phyloP scores from a whole-genome alignment of 2,888 invertebrate species.

The Pseudolycoriella hygida region DNA sequence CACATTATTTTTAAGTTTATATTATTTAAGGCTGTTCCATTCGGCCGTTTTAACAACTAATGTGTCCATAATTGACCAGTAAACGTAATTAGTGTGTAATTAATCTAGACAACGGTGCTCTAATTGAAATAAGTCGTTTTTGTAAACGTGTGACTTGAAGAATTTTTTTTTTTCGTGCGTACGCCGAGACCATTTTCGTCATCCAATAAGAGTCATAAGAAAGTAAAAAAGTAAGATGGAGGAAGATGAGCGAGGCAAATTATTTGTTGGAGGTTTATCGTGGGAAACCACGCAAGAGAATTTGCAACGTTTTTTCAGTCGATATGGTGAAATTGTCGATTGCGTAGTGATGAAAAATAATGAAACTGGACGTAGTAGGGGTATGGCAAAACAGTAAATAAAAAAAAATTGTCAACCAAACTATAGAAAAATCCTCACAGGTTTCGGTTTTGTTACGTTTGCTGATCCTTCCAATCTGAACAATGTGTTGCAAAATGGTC shows the following conservation, averaged over 20 bases:
- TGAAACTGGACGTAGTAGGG: constrained; percentile 81
- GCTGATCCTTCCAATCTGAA: constrained; percentile 82
- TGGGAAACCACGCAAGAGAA: constrained; percentile 91
- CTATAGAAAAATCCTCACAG: no score
- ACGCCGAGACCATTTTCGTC: neutral
- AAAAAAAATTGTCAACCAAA: no score
- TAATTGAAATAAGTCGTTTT: constrained; percentile 1
- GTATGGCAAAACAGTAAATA: no score
- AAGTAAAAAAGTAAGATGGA: constrained; percentile 20
- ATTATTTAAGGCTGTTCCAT: constrained; percentile 1
- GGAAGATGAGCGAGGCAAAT: constrained; percentile 46
- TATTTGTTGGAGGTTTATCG: constrained; percentile 84
- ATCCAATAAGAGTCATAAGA: neutral
- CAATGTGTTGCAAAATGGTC: constrained; percentile 78
- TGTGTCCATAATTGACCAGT: neutral
- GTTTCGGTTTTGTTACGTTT: constrained; percentile 94
- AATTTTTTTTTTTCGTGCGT: constrained; percentile 1
- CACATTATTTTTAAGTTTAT: constrained; percentile 7
- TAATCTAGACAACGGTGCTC: neutral
- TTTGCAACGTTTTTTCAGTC: constrained; percentile 58
- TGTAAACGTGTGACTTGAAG: constrained; percentile 1
- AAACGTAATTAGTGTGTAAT: neutral
- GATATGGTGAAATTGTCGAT: constrained; percentile 92
- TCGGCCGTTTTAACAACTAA: neutral
- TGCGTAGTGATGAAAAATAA: constrained; percentile 98